phyloP scores from a whole-genome alignment of 2,113 vertebrate genomes.

The Deroptyus accipitrinus region DNA sequence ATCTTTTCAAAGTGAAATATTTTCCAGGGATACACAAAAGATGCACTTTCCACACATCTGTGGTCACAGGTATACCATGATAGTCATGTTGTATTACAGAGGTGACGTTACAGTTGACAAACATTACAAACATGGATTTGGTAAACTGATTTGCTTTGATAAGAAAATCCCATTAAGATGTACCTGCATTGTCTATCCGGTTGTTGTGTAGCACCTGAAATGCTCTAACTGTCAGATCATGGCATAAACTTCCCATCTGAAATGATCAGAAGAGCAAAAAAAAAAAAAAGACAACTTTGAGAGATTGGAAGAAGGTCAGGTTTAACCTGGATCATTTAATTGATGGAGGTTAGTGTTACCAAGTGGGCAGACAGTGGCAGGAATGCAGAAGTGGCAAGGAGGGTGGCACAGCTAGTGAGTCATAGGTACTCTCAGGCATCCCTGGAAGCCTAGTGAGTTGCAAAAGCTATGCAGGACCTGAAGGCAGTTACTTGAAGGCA shows the following conservation, averaged over 20 bases:
- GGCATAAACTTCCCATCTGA: not conserved
- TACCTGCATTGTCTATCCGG: not conserved
- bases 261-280: not conserved
- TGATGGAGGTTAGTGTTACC: rapidly evolving
- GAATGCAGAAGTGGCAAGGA: not conserved
- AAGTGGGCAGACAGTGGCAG: not conserved
- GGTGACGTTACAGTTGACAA: not conserved
- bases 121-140: not conserved
- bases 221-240: not conserved
- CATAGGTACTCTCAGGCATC: not conserved
- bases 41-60: not conserved
- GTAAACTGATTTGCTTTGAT: not conserved
- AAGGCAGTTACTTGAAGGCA: not conserved
- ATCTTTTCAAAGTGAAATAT: rapidly evolving
- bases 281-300: not conserved
- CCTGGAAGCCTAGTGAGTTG: not conserved
- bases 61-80: not conserved
- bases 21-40: not conserved
- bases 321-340: not conserved
- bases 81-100: rapidly evolving
- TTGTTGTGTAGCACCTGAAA: not conserved
- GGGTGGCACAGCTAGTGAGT: not conserved
- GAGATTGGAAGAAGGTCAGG: not conserved
- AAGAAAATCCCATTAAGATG: not conserved
- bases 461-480: not conserved